Conservation (phyloP, 2,113 vertebrate genomes). For the Cyanoliseus patagonus region DNA sequence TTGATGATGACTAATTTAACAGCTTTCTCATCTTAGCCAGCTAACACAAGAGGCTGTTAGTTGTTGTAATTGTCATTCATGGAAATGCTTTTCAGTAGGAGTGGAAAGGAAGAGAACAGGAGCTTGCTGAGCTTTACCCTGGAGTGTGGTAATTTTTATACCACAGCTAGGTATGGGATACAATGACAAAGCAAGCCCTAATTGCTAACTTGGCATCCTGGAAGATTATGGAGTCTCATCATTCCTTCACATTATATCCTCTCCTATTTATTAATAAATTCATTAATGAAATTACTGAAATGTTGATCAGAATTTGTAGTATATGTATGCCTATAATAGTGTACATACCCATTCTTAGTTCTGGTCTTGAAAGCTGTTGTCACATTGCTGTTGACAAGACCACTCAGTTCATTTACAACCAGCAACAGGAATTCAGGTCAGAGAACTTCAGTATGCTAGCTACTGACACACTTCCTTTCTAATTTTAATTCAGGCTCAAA, state of each 20-base stretch:
- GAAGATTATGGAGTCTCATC: background rate
- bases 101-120: background rate
- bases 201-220: background rate
- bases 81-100: background rate
- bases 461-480: background rate
- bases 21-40: background rate
- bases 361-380: background rate
- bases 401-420: background rate
- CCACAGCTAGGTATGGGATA: background rate
- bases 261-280: background rate
- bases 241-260: background rate
- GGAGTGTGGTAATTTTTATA: background rate
- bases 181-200: accelerated
- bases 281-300: background rate
- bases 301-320: background rate
- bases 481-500: background rate
- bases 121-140: background rate
- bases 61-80: background rate
- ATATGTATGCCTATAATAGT: background rate
- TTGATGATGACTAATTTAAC: background rate
- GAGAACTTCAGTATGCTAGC: background rate
- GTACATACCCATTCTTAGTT: background rate
- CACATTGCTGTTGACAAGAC: background rate
- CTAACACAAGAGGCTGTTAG: background rate
- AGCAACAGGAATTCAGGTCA: background rate